Evolutionary conservation across 2,113 vertebrate genomes (phyloP).

Genomic region (Proteles cristata): DNA sequence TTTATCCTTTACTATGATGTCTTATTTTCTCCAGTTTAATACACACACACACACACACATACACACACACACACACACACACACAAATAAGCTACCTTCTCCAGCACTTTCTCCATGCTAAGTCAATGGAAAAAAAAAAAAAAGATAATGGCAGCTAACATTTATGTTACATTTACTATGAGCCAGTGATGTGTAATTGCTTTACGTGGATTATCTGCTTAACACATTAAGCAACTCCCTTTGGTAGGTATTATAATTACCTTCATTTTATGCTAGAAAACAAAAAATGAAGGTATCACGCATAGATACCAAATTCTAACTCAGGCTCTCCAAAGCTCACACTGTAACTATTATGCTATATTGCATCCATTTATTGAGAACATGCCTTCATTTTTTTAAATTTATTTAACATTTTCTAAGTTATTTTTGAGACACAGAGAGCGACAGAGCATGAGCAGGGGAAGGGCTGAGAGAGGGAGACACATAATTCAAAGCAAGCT

Average conservation of each 20-base stretch:
- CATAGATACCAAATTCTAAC: neutral
- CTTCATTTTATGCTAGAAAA: neutral
- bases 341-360: neutral
- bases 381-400: neutral
- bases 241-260: neutral
- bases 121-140: neutral
- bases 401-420: no score
- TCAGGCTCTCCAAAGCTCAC: neutral
- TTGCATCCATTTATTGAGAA: neutral
- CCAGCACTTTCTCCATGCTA: neutral
- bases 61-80: neutral
- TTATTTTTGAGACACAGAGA: no score
- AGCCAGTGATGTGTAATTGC: neutral
- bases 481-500: no score
- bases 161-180: neutral
- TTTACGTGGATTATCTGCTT: neutral
- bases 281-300: neutral
- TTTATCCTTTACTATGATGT: neutral
- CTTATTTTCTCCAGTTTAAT: neutral
- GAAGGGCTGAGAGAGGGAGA: no score
- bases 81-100: neutral
- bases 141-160: neutral
- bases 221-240: neutral
- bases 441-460: no score
- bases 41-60: neutral